Conservation (phyloP, 2,888 invertebrate species). For the Gandaritis pyraliata region DNA sequence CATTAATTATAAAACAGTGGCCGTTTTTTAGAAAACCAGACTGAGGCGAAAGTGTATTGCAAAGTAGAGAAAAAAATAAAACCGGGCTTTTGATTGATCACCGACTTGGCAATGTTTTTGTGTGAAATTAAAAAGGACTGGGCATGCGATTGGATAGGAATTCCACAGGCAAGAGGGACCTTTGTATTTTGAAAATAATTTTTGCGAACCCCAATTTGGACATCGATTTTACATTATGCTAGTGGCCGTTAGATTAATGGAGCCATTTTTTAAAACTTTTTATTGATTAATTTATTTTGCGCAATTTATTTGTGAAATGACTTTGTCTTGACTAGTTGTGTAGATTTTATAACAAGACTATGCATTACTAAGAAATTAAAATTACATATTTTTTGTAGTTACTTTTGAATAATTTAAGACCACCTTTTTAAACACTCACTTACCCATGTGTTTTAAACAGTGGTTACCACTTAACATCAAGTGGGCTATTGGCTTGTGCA, state of each 20-base stretch:
- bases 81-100: conserved; percentile 82
- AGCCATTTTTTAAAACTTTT: conserved; percentile 37
- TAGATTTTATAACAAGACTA: no score
- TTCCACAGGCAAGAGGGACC: conserved; percentile 68
- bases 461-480: no score
- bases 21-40: conserved; percentile 53
- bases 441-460: no score
- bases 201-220: conserved; percentile 54
- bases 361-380: no score
- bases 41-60: conserved; percentile 79
- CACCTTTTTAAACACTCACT: no score
- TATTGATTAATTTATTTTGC: conserved; percentile 18
- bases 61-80: conserved; percentile 74
- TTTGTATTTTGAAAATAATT: conserved; percentile 72
- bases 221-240: conserved; percentile 65
- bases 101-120: conserved; percentile 78
- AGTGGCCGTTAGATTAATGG: conserved; percentile 51
- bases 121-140: conserved; percentile 82
- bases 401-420: no score
- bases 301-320: background rate
- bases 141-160: conserved; percentile 81
- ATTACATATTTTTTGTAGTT: no score
- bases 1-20: background rate
- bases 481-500: no score
- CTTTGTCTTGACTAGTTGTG: no score